phyloP scores from a whole-genome alignment of 1,140 invertebrate genomes.

The Polypedilum pembai region DNA sequence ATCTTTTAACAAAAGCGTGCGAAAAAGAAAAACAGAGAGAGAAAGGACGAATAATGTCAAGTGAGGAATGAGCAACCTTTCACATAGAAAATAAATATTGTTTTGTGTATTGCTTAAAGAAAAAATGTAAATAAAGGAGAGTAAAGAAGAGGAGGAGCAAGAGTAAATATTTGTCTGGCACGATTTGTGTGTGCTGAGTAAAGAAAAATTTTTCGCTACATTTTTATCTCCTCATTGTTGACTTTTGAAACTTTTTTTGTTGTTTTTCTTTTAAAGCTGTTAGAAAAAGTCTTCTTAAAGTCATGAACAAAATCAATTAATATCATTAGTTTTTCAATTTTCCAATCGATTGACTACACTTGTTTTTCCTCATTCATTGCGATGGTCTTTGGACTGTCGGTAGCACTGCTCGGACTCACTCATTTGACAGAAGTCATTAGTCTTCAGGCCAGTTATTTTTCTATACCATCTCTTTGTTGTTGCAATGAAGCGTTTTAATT shows the following conservation, averaged over 20 bases:
- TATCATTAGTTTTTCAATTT: constrained; percentile 8
- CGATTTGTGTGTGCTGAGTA: not conserved
- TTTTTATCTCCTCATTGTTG: not conserved
- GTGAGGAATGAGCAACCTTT: not conserved
- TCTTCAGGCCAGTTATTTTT: not conserved
- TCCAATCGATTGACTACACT: constrained; percentile 1
- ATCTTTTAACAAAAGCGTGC: not conserved
- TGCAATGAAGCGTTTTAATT: not conserved
- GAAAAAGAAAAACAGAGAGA: not conserved
- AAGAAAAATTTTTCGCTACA: not conserved
- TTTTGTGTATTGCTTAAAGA: not conserved
- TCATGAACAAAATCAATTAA: constrained; percentile 25
- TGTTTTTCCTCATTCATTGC: constrained; percentile 1
- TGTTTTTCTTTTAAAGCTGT: not conserved
- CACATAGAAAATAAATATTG: constrained; percentile 19
- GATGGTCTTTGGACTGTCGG: not conserved
- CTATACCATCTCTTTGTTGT: no score
- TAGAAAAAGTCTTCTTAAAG: not conserved
- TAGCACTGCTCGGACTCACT: not conserved
- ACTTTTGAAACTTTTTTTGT: not conserved
- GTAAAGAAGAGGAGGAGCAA: not conserved
- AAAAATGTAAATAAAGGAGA: not conserved
- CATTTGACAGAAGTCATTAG: constrained; percentile 4
- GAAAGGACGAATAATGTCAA: constrained; percentile 4
- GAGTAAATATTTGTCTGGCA: not conserved